Evolutionary conservation across 1,140 invertebrate genomes (phyloP).

Genomic region (Medauroidea extradentata): DNA sequence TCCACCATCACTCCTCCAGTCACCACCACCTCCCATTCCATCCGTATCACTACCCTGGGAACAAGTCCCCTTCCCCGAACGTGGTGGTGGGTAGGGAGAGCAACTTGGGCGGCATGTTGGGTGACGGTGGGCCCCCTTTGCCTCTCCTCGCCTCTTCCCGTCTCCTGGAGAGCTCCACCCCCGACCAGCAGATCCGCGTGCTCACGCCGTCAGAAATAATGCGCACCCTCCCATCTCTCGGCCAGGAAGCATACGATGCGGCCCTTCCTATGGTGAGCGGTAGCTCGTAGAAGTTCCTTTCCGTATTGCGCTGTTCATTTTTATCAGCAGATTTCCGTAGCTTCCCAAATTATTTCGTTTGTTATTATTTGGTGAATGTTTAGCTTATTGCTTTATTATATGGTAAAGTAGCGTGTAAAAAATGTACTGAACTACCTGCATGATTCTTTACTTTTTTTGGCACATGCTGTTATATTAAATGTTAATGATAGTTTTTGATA

Average conservation of each 20-base stretch:
- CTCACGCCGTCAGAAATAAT: constrained; percentile 82
- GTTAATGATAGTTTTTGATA: no score
- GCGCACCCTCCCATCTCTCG: constrained; percentile 76
- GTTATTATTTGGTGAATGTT: no score
- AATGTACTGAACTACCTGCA: no score
- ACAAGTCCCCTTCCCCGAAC: constrained; percentile 8
- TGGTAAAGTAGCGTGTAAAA: no score
- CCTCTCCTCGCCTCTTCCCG: constrained; percentile 15
- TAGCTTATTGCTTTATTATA: no score
- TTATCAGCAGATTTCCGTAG: no score
- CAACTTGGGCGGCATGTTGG: constrained; percentile 46
- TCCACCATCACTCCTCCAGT: constrained; percentile 23
- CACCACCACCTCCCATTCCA: constrained; percentile 20
- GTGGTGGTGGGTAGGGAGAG: constrained; percentile 13
- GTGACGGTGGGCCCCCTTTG: constrained; percentile 52
- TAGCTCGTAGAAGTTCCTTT: no score
- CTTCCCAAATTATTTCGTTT: no score
- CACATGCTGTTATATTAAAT: no score
- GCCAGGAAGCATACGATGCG: constrained; percentile 62
- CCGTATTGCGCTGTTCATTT: no score
- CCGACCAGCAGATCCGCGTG: constrained; percentile 75
- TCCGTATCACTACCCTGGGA: neutral
- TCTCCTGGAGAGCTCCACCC: constrained; percentile 1
- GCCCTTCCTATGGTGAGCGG: constrained; percentile 51
- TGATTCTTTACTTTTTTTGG: no score